Conservation (phyloP, 1,140 invertebrate genomes). For the Drosophila bifasciata region DNA sequence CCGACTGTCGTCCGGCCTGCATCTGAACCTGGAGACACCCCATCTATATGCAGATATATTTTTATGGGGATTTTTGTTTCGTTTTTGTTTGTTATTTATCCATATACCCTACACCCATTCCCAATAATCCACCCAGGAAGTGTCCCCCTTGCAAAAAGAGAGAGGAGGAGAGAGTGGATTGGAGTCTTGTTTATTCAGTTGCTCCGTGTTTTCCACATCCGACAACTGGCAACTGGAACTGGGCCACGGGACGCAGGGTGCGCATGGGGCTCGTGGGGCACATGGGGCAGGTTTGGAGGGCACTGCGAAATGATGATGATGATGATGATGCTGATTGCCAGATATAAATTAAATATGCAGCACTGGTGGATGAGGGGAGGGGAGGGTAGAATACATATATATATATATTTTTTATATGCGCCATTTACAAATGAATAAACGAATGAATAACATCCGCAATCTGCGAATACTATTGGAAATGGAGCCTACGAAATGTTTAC, state of each 20-base stretch:
- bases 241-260: conserved; percentile 8
- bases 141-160: conserved; percentile 31
- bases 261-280: neutral
- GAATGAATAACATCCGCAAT: conserved; percentile 42
- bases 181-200: conserved; percentile 58
- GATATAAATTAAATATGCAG: conserved; percentile 77
- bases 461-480: conserved; percentile 36
- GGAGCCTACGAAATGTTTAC: conserved; percentile 28
- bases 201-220: conserved; percentile 40
- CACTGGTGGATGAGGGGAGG: conserved; percentile 11
- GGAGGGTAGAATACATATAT: conserved; percentile 16
- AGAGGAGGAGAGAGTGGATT: conserved; percentile 23
- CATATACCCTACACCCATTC: no score
- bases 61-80: conserved; percentile 50
- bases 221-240: conserved; percentile 11
- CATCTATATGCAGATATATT: conserved; percentile 50
- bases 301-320: conserved; percentile 18
- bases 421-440: conserved; percentile 80
- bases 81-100: conserved; percentile 16
- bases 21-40: neutral
- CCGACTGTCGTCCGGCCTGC: conserved; percentile 6
- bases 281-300: conserved; percentile 51
- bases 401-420: conserved; percentile 66
- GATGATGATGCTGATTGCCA: conserved; percentile 71
- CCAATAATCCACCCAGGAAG: conserved; percentile 37